phyloP scores from a whole-genome alignment of 2,797 vertebrate genomes.

The Pseudomugil tenellus region DNA sequence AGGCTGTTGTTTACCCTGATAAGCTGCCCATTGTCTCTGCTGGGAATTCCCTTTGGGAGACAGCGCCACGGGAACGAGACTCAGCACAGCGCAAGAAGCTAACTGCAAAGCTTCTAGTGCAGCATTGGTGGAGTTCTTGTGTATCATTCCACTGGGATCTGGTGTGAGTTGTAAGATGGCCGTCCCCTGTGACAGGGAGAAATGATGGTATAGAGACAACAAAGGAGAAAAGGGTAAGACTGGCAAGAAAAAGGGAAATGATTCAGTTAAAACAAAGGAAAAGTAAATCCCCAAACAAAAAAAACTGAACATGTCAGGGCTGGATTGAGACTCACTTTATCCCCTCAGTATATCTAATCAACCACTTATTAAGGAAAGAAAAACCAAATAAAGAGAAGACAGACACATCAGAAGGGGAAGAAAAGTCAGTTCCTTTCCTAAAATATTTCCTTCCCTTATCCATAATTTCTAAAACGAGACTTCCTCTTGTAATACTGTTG shows the following conservation, averaged over 20 bases:
- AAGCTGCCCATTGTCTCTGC: slow-evolving; percentile 81
- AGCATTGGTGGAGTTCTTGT: slow-evolving; percentile 44
- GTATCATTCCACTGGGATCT: slow-evolving; percentile 66
- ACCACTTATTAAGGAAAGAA: background rate
- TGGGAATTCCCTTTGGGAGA: slow-evolving; percentile 81
- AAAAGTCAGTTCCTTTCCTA: background rate
- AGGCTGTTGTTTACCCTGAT: slow-evolving; percentile 82
- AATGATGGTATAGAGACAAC: slow-evolving; percentile 60
- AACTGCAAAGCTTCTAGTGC: slow-evolving; percentile 44
- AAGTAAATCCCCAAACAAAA: slow-evolving; percentile 11
- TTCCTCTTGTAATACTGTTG: slow-evolving; percentile 59
- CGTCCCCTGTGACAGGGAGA: slow-evolving; percentile 62
- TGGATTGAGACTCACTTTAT: background rate
- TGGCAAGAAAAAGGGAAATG: slow-evolving; percentile 14
- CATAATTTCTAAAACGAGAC: slow-evolving; percentile 43
- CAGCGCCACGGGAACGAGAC: slow-evolving; percentile 57
- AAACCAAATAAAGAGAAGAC: background rate
- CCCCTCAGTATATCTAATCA: background rate
- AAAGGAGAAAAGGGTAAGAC: slow-evolving; percentile 40
- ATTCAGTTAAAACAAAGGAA: slow-evolving; percentile 32
- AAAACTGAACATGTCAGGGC: slow-evolving; percentile 20
- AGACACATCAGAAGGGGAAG: slow-evolving; percentile 1
- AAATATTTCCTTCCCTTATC: slow-evolving; percentile 31
- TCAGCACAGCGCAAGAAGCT: slow-evolving; percentile 44
- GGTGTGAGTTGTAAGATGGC: slow-evolving; percentile 66